These are phyloP conservation scores for Elmis aenea DNA, from an alignment of 2,888 invertebrate genomes.

Conservation along the genomic window DNA sequence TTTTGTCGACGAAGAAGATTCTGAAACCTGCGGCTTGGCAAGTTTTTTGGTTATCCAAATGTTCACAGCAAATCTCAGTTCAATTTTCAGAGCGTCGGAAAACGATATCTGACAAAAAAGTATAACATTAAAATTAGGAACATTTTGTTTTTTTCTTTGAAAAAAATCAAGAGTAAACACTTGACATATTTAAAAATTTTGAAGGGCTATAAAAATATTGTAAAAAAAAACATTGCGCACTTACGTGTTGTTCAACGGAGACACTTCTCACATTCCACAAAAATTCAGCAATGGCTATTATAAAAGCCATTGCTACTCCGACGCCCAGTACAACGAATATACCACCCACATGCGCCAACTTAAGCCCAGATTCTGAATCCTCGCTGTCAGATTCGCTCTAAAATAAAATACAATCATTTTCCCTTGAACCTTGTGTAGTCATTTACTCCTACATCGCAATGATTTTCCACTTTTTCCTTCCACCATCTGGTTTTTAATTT, in stretches of 20 bases:
- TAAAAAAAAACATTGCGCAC: too few relatives aligned
- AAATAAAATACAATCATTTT: too few relatives aligned
- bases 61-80: constrained; percentile 66
- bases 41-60: constrained; percentile 72
- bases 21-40: constrained; percentile 30
- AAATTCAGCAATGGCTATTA: constrained; percentile 79
- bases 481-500: constrained; percentile 89
- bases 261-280: constrained; percentile 76
- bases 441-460: too few relatives aligned
- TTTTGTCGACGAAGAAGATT: constrained; percentile 6
- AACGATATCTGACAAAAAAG: constrained; percentile 67
- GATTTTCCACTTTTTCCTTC: constrained; percentile 60
- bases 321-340: constrained; percentile 79
- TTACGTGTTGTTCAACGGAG: constrained; percentile 71
- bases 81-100: constrained; percentile 63
- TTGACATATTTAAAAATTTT: too few relatives aligned
- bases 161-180: too few relatives aligned
- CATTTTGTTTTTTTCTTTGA: too few relatives aligned
- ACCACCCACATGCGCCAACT: constrained; percentile 85
- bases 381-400: too few relatives aligned
- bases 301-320: constrained; percentile 66
- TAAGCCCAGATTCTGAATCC: too few relatives aligned
- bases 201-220: too few relatives aligned
- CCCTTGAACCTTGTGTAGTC: too few relatives aligned
- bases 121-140: too few relatives aligned